Evolutionary conservation across 2,797 vertebrate species (phyloP), one percentile per base, ranked within the genome.

Genomic region (Bufotes viridis): DNA sequence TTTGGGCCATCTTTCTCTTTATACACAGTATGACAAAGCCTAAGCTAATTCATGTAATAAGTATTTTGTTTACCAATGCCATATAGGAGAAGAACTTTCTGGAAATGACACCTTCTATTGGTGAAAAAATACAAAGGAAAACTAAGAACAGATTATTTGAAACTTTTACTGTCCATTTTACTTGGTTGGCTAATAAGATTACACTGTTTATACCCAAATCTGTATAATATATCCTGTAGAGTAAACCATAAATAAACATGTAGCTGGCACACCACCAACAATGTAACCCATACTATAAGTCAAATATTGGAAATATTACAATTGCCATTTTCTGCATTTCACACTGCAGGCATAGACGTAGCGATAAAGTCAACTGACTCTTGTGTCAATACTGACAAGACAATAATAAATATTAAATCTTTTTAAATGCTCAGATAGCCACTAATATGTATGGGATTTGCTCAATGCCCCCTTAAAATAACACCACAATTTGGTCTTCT

Each of bases 331-430:
- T 70, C 60, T 63, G 58, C 65, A 80, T 80, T 88, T 84, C 76
- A 84, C n/a, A 42, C 82, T 80, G 34, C 29, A 61, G 67, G 72
- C 51, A 70, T 78, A 88, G 84, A 84, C 17, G 65, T 18, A 81
- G 57, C 7, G 18, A 60, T 26, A 49, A 51, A 70, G 61, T 70
- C 24, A 78, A 78, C 70, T 29, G 63, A 88, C 76, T 84, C 63
- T 70, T 82, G 24, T 88, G 75, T 67, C 65, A 84, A 74, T n/a
- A n/a, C 17, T 14, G 55, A 84, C 57, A 10, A 80, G 57, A 72
- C 26, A 17, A 84, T 80, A 81, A 81, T 79, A n/a, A n/a, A 65
- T 72, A 67, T 76, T 67, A 85, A 88, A 88, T 85, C 82, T 42
- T 75, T 63, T 81, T 81, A 85, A 88, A 81, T 81, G 67, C 55